A percentile compares a stretch with the other conserved stretches of the same genome.
Conservation (phyloP, 2,113 vertebrate genomes). For the Poeciliopsis turrubarensis region DNA sequence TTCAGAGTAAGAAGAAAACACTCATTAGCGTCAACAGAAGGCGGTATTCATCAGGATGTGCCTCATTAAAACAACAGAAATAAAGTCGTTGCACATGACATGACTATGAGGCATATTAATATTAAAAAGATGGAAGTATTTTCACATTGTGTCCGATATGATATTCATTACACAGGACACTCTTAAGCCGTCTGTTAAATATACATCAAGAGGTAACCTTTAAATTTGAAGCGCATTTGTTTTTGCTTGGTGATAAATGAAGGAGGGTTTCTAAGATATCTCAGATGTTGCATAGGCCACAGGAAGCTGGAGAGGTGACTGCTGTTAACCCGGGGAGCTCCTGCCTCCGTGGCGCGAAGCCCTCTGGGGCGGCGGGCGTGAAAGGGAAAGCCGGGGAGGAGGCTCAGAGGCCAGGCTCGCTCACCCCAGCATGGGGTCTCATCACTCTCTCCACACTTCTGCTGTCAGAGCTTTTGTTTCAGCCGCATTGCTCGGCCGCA, state of each 20-base stretch:
- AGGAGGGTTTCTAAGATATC: no score
- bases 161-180: no score
- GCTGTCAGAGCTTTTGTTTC: slow-evolving; percentile 94
- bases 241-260: no score
- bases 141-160: neutral
- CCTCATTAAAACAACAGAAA: neutral
- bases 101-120: no score
- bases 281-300: neutral
- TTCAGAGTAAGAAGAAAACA: neutral
- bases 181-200: no score
- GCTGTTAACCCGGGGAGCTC: neutral
- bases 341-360: slow-evolving; percentile 31
- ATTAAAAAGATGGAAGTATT: neutral
- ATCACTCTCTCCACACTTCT: slow-evolving; percentile 99
- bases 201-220: neutral
- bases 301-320: slow-evolving; percentile 6
- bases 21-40: neutral
- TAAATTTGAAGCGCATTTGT: neutral
- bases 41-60: neutral
- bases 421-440: slow-evolving; percentile 85
- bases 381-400: slow-evolving; percentile 63
- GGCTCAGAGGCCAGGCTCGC: slow-evolving; percentile 49
- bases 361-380: slow-evolving; percentile 44
- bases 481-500: slow-evolving; percentile 87
- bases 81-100: neutral